A percentile compares a stretch with the other conserved stretches of the same genome.
These are phyloP conservation scores for Stichodactyla helianthus DNA, from an alignment of 64 coral and sea anemone genomes.

Conservation along the genomic window DNA sequence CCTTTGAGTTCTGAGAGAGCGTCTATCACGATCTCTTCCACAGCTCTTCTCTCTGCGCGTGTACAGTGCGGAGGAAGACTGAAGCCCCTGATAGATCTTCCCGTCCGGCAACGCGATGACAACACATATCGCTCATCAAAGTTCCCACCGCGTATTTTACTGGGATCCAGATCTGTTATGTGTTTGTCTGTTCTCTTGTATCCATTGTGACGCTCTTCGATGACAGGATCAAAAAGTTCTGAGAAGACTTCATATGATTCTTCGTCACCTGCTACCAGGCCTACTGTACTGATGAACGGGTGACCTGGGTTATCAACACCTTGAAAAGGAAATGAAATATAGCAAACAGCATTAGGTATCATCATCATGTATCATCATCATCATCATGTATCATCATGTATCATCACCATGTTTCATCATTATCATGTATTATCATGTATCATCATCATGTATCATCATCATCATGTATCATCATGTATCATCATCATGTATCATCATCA, in stretches of 20 bases:
- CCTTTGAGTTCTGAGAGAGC: conserved; percentile 55
- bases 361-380: neutral
- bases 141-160: conserved; percentile 71
- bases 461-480: too few species aligned
- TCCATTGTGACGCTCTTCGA: conserved; percentile 93
- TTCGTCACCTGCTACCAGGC: conserved; percentile 84
- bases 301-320: conserved; percentile 91
- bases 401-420: too few species aligned
- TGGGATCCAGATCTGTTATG: conserved; percentile 71
- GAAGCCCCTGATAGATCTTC: conserved; percentile 60
- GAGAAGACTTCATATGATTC: conserved; percentile 76
- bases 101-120: conserved; percentile 63
- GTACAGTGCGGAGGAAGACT: conserved; percentile 86
- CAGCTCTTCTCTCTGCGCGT: conserved; percentile 73
- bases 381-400: neutral
- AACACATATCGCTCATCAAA: conserved; percentile 82
- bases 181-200: conserved; percentile 80
- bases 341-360: neutral
- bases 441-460: too few species aligned
- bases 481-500: too few species aligned
- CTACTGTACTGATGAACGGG: conserved; percentile 84
- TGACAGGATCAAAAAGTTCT: conserved; percentile 85
- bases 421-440: too few species aligned
- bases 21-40: conserved; percentile 63
- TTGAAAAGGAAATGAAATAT: neutral